A percentile compares a stretch with the other conserved stretches of the same genome.
These are phyloP conservation scores for Macrosoma leucophasiata DNA, from an alignment of 2,888 invertebrate species.

Conservation along the genomic window DNA sequence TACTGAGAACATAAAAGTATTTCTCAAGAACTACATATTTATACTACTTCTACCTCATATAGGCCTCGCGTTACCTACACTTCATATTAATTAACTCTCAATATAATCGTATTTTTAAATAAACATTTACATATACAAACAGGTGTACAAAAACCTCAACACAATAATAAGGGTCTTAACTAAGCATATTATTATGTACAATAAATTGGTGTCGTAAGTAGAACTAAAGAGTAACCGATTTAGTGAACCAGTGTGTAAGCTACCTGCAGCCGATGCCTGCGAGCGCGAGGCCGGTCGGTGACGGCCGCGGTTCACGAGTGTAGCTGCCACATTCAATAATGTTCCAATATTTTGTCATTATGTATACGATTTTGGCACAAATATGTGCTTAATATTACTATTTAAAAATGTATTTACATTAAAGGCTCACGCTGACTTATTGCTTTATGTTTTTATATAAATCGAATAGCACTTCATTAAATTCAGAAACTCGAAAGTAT, in stretches of 20 bases:
- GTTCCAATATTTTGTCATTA: conserved; percentile 31
- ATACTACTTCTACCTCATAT: conserved; percentile 43
- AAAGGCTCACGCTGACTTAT: conserved; percentile 59
- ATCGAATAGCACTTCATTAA: conserved; percentile 17
- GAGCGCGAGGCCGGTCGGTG: no score
- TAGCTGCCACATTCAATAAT: no score
- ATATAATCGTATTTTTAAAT: conserved; percentile 55
- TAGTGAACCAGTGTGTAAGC: no score
- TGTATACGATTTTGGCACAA: conserved; percentile 55
- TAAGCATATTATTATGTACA: conserved; percentile 62
- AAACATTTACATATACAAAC: conserved; percentile 72
- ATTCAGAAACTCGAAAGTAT: conserved; percentile 16
- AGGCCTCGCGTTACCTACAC: conserved; percentile 46
- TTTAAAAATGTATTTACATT: conserved; percentile 46
- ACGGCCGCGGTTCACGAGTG: no score
- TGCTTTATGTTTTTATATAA: conserved; percentile 44
- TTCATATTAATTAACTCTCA: conserved; percentile 45
- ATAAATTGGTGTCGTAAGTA: conserved; percentile 30
- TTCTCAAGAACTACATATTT: conserved; percentile 57
- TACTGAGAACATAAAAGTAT: conserved; percentile 48
- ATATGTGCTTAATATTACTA: conserved; percentile 49
- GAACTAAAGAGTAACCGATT: no score
- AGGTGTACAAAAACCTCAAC: conserved; percentile 65
- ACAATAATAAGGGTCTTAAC: conserved; percentile 52
- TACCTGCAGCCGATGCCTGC: no score